Evolutionary conservation across 2,888 invertebrate genomes (phyloP).

Genomic region (Dryobota labecula): DNA sequence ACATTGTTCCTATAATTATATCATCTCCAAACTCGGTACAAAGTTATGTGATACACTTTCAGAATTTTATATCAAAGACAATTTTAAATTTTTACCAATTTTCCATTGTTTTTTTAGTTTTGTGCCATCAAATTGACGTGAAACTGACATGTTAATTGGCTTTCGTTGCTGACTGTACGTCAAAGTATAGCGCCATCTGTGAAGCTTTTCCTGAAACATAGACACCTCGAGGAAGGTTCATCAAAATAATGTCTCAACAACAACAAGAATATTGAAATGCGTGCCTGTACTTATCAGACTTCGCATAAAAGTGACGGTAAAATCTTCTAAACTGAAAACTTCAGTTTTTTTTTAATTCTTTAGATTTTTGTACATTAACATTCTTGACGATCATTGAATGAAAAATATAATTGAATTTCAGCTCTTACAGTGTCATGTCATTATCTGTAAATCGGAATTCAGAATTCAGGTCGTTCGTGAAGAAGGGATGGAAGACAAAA

Average conservation of each 20-base stretch:
- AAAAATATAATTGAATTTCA: not conserved
- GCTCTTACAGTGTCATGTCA: not conserved
- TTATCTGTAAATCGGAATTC: not conserved
- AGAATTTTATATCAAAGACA: too few species aligned
- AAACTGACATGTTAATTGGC: not conserved
- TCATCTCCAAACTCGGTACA: not conserved
- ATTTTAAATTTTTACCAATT: not conserved
- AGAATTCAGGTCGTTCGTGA: not conserved
- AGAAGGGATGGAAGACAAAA: slow-evolving; percentile 34
- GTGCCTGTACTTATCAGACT: too few species aligned
- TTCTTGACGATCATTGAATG: not conserved
- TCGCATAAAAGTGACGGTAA: not conserved
- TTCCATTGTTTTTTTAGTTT: not conserved
- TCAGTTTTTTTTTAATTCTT: not conserved
- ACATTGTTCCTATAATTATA: not conserved
- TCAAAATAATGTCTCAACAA: slow-evolving; percentile 8
- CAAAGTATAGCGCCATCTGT: slow-evolving; percentile 10
- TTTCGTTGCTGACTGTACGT: slow-evolving; percentile 8
- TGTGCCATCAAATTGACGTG: not conserved
- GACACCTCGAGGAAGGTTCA: not conserved
- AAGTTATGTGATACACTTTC: slow-evolving; percentile 3
- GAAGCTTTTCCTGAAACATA: slow-evolving; percentile 9
- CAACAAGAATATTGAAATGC: not conserved
- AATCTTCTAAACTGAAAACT: not conserved
- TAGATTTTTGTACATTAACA: not conserved